Evolutionary conservation across 2,797 vertebrate species (phyloP).

Genomic region (Coregonus ussuriensis): DNA sequence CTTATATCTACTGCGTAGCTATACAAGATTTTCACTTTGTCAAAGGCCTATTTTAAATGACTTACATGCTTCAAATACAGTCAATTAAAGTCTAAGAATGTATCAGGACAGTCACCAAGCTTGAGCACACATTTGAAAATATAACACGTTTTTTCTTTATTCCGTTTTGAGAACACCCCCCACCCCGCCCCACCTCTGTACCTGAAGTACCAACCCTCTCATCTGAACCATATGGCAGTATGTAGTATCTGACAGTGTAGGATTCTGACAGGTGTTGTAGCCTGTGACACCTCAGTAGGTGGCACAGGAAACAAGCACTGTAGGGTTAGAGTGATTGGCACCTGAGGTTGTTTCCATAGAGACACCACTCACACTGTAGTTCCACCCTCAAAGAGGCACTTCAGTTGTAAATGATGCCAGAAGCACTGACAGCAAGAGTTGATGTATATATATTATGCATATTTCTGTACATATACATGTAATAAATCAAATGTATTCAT

Average conservation of each 20-base stretch:
- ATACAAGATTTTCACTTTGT: background rate
- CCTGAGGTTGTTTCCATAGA: conserved; percentile 61
- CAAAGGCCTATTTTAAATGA: conserved; percentile 18
- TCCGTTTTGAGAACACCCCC: background rate
- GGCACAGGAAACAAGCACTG: conserved; percentile 66
- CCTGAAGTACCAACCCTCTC: conserved; percentile 23
- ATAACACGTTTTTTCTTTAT: background rate
- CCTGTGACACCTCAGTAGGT: conserved; percentile 61
- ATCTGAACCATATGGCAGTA: conserved; percentile 63
- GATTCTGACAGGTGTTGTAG: conserved; percentile 49
- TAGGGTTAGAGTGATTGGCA: conserved; percentile 55
- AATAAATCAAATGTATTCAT: too few species aligned
- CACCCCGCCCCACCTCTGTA: background rate
- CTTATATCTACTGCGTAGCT: conserved; percentile 56
- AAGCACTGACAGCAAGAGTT: conserved; percentile 23
- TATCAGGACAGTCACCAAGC: background rate
- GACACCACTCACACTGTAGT: conserved; percentile 36
- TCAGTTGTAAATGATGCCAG: conserved; percentile 14
- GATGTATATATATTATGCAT: background rate
- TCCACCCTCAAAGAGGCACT: conserved; percentile 27
- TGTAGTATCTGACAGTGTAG: conserved; percentile 43
- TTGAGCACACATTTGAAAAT: background rate
- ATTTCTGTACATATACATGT: too few species aligned
- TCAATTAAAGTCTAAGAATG: too few species aligned
- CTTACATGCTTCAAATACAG: background rate